Conservation (phyloP, 2,113 vertebrate species). For the Megaceryle torquata region DNA sequence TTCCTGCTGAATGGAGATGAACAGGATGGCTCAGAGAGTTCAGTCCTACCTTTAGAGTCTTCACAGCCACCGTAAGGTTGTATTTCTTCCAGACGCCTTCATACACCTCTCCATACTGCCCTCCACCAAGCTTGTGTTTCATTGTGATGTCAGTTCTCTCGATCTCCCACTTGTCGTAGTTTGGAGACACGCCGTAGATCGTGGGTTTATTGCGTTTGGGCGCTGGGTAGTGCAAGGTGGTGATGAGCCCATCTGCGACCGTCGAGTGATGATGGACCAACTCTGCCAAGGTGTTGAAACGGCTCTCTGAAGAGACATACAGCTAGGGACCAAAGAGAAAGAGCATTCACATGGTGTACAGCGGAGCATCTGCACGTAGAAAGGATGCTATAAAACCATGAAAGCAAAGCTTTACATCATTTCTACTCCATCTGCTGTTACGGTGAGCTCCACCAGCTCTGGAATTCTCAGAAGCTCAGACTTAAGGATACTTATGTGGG, state of each 20-base stretch:
- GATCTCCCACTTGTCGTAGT: slow-evolving; percentile 99
- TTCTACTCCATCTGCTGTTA: background rate
- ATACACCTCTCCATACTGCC: slow-evolving; percentile 98
- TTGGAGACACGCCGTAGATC: slow-evolving; percentile 95
- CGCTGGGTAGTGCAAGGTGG: slow-evolving; percentile 95
- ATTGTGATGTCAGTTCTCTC: slow-evolving; percentile 99
- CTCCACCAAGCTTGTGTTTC: slow-evolving; percentile 97
- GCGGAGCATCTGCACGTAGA: fast-evolving
- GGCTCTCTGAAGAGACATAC: slow-evolving; percentile 98
- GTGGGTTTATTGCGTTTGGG: slow-evolving; percentile 99
- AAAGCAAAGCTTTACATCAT: background rate
- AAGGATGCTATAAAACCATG: fast-evolving
- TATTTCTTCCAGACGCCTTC: slow-evolving; percentile 99
- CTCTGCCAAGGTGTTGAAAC: slow-evolving; percentile 96
- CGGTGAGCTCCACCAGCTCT: background rate
- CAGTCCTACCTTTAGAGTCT: slow-evolving; percentile 90
- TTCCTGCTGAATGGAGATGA: background rate
- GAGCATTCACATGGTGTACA: background rate
- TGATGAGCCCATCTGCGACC: slow-evolving; percentile 94
- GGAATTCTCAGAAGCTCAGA: background rate
- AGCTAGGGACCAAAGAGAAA: slow-evolving; percentile 74
- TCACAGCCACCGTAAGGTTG: slow-evolving; percentile 95
- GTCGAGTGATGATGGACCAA: slow-evolving; percentile 98
- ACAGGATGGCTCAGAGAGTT: fast-evolving
- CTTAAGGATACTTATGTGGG: background rate